These are phyloP conservation scores for Cynoglossus semilaevis DNA, from an alignment of 2,113 vertebrate genomes.

Conservation along the genomic window DNA sequence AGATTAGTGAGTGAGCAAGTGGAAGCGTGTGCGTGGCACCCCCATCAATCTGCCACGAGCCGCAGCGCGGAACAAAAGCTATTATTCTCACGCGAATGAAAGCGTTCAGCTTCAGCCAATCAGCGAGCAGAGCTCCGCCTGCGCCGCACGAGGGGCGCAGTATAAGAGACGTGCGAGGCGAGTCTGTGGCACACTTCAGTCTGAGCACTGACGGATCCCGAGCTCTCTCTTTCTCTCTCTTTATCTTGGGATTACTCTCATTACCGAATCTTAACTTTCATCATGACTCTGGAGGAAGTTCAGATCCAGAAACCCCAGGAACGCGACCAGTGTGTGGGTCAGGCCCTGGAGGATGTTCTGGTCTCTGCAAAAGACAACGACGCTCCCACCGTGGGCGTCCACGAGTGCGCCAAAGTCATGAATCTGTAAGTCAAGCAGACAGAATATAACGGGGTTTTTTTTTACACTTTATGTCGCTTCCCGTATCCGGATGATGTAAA, in stretches of 20 bases:
- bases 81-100: constrained; percentile 78
- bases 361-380: constrained; percentile 85
- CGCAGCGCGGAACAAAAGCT: constrained; percentile 59
- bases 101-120: constrained; percentile 68
- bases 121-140: constrained; percentile 55
- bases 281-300: constrained; percentile 79
- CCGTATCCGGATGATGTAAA: background rate
- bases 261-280: constrained; percentile 25
- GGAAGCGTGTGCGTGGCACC: constrained; percentile 33
- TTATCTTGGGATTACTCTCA: too few species aligned
- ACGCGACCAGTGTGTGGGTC: constrained; percentile 81
- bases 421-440: constrained; percentile 86
- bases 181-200: too few species aligned
- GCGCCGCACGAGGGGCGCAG: constrained; percentile 50
- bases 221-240: constrained; percentile 37
- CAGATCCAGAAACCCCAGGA: constrained; percentile 54
- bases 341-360: constrained; percentile 86
- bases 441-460: too few species aligned
- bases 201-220: too few species aligned
- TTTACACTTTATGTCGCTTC: too few species aligned
- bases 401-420: constrained; percentile 96
- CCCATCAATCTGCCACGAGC: constrained; percentile 81
- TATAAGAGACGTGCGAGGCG: constrained; percentile 58
- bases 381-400: constrained; percentile 90
- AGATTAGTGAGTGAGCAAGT: too few species aligned